Percentiles rank a stretch among this genome's conserved stretches.
Evolutionary conservation across 2,113 vertebrate genomes (phyloP).

Genomic region (Salvator merianae): DNA sequence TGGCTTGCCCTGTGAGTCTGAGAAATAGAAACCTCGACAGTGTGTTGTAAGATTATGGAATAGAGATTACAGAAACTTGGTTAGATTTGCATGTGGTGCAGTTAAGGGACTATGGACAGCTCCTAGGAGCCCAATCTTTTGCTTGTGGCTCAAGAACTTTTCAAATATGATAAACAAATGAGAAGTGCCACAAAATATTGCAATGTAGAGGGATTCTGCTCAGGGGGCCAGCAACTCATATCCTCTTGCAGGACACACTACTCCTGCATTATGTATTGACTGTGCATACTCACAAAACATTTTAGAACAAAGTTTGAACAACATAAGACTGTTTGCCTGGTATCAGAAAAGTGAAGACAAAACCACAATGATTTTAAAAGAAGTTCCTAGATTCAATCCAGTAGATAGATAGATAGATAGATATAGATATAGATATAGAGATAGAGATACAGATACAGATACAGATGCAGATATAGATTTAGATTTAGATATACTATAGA

Average conservation of each 20-base stretch:
- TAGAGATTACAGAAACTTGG: slow-evolving; percentile 53
- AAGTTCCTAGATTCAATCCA: too few species aligned
- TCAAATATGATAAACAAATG: not conserved
- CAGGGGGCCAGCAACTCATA: too few species aligned
- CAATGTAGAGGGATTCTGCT: not conserved
- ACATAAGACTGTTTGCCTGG: too few species aligned
- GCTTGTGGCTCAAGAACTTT: not conserved
- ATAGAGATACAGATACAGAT: too few species aligned
- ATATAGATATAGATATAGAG: too few species aligned
- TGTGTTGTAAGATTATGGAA: slow-evolving; percentile 41
- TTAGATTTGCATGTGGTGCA: slow-evolving; percentile 44
- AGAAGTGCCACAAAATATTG: not conserved
- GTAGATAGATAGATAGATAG: too few species aligned
- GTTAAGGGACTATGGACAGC: slow-evolving; percentile 31
- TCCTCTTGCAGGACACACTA: not conserved
- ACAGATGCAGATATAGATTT: too few species aligned
- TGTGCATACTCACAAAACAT: not conserved
- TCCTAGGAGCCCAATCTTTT: not conserved
- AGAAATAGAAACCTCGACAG: slow-evolving; percentile 31
- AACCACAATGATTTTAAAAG: too few species aligned
- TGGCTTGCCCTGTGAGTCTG: slow-evolving; percentile 52
- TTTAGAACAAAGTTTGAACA: not conserved
- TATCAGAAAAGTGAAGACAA: too few species aligned
- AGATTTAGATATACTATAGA: too few species aligned
- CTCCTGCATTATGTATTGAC: not conserved